A percentile compares a stretch with the other conserved stretches of the same genome.
Evolutionary conservation across 2,888 invertebrate species (phyloP).

Genomic region (Phorcus lineatus): DNA sequence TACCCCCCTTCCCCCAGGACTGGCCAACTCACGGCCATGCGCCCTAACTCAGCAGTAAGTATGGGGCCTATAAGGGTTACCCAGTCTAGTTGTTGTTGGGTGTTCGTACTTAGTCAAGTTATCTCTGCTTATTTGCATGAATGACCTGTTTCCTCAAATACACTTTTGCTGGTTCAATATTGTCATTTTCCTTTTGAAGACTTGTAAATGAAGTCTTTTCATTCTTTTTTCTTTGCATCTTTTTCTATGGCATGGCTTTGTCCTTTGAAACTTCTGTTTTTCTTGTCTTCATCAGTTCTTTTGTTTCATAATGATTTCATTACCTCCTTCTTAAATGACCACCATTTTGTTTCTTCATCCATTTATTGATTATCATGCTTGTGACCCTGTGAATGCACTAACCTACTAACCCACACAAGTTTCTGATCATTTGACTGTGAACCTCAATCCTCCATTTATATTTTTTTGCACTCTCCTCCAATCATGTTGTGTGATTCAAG

Average conservation of each 20-base stretch:
- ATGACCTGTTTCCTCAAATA: neutral
- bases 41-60: slow-evolving; percentile 27
- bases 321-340: neutral
- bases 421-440: too few relatives aligned
- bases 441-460: too few relatives aligned
- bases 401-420: too few relatives aligned
- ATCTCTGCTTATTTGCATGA: neutral
- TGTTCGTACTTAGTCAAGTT: neutral
- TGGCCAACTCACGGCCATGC: neutral
- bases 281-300: neutral
- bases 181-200: neutral
- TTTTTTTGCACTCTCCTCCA: too few relatives aligned
- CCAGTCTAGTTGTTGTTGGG: neutral
- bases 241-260: neutral
- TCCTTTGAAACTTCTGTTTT: neutral
- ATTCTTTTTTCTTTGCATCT: neutral
- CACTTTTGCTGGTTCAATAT: neutral
- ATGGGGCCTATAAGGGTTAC: neutral
- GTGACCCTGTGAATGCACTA: too few relatives aligned
- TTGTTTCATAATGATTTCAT: neutral
- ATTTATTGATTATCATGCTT: too few relatives aligned
- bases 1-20: slow-evolving; percentile 12
- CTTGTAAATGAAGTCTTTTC: neutral
- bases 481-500: too few relatives aligned
- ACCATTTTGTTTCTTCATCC: neutral